These are phyloP conservation scores for Asbolus verrucosus DNA, from an alignment of 1,140 invertebrate genomes.

Conservation along the genomic window DNA sequence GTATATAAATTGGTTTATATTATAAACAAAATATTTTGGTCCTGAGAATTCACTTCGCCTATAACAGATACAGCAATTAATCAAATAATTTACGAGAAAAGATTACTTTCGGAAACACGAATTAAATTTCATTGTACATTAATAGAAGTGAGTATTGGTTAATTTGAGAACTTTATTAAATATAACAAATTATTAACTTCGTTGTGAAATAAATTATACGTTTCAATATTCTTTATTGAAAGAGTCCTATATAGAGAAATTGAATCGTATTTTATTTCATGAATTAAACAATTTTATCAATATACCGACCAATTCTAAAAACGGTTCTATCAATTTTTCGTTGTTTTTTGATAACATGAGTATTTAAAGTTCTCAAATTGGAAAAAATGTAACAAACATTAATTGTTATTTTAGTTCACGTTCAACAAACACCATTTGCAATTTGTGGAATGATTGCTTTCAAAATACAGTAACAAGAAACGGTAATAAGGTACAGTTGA, in stretches of 20 bases:
- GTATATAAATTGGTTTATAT: conserved; percentile 9
- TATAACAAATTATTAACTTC: neutral
- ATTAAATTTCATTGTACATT: neutral
- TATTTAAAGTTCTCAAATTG: conserved; percentile 29
- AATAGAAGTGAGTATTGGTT: conserved; percentile 16
- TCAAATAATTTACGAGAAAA: conserved; percentile 6
- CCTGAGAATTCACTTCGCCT: conserved; percentile 40
- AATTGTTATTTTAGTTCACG: neutral
- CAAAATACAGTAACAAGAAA: conserved; percentile 23
- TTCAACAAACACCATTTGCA: conserved; percentile 37
- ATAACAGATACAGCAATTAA: conserved; percentile 12
- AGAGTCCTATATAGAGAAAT: conserved; percentile 3
- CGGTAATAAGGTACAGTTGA: conserved; percentile 39
- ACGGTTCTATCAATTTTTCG: conserved; percentile 18
- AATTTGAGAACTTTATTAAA: conserved; percentile 35
- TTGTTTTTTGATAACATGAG: neutral
- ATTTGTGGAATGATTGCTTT: conserved; percentile 42
- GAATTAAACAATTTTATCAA: neutral
- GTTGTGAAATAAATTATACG: neutral
- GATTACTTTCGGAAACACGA: no score
- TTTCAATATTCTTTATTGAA: neutral
- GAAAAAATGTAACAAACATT: conserved; percentile 29
- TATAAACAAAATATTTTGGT: conserved; percentile 38
- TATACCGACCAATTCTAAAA: no score
- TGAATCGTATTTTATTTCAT: conserved; percentile 2